Percentiles rank a stretch among this genome's conserved stretches.
Conservation (phyloP, 30 jellyfish, hydroid and myxozoan species). For the Catostylus mosaicus region DNA sequence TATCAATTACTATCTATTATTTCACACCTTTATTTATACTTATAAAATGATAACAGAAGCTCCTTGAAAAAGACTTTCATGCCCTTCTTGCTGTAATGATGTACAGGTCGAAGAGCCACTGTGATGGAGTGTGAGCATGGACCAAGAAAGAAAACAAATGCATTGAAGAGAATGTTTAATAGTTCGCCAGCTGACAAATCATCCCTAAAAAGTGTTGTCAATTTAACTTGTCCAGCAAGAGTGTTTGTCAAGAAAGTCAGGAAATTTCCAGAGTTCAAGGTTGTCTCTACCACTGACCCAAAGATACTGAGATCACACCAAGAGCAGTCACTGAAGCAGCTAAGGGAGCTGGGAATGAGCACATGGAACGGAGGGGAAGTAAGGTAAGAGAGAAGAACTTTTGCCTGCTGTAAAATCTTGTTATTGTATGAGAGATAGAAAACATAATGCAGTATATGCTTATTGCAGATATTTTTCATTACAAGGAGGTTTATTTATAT, state of each 20-base stretch:
- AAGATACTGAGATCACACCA: conserved; percentile 79
- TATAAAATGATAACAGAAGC: no score
- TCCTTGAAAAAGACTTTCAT: background rate
- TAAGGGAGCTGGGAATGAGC: conserved; percentile 81
- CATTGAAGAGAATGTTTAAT: conserved; percentile 82
- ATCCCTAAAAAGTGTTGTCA: conserved; percentile 80
- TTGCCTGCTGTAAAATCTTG: no score
- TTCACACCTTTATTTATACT: no score
- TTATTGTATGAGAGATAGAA: no score
- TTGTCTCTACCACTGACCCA: conserved; percentile 82
- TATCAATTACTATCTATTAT: no score
- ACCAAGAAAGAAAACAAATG: conserved; percentile 92
- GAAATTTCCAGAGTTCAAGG: conserved; percentile 91
- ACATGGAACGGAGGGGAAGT: conserved; percentile 87
- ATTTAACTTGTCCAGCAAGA: conserved; percentile 95
- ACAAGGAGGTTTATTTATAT: no score
- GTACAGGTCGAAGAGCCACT: conserved; percentile 93
- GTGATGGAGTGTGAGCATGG: conserved; percentile 99
- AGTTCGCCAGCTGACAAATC: conserved; percentile 71
- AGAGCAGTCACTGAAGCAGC: conserved; percentile 85
- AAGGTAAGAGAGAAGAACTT: conserved; percentile 82
- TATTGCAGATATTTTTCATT: no score
- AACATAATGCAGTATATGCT: no score
- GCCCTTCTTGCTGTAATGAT: background rate
- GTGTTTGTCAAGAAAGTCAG: conserved; percentile 89